A percentile compares a stretch with the other conserved stretches of the same genome.
phyloP scores from a whole-genome alignment of 2,888 invertebrate species.

The Adela reaumurella region DNA sequence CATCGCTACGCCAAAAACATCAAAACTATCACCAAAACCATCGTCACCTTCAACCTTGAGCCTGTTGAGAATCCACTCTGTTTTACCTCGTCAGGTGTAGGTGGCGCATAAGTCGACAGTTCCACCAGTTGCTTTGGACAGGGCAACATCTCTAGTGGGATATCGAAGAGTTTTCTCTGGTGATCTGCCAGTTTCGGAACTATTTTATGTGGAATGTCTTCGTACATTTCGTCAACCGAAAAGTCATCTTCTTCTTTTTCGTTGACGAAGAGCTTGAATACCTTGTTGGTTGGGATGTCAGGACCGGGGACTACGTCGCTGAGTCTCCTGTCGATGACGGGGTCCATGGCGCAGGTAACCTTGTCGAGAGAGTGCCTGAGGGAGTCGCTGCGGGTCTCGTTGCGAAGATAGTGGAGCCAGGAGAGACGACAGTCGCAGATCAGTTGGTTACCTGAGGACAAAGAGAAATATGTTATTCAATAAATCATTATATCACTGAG shows the following conservation, averaged over 20 bases:
- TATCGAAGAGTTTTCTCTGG: neutral
- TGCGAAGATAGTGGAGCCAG: conserved; percentile 72
- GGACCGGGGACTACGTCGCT: neutral
- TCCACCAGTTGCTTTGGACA: neutral
- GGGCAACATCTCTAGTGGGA: neutral
- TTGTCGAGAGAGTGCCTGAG: conserved; percentile 66
- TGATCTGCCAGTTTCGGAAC: neutral
- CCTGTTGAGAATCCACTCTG: neutral
- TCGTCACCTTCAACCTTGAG: neutral
- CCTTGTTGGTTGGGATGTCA: neutral
- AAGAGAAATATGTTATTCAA: neutral
- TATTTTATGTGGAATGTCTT: neutral
- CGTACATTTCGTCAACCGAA: neutral
- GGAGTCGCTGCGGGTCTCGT: conserved; percentile 70
- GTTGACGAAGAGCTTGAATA: neutral
- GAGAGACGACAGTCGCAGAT: conserved; percentile 76
- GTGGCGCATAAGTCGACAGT: neutral
- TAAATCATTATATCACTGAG: neutral
- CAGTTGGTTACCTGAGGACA: conserved; percentile 68
- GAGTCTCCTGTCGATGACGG: neutral
- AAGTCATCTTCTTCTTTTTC: neutral
- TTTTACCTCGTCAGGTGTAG: neutral
- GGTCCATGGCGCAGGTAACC: conserved; percentile 55
- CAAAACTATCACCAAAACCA: neutral
- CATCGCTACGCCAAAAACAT: neutral